Conservation (phyloP, 2,888 invertebrate genomes). For the Xylocampa areola region DNA sequence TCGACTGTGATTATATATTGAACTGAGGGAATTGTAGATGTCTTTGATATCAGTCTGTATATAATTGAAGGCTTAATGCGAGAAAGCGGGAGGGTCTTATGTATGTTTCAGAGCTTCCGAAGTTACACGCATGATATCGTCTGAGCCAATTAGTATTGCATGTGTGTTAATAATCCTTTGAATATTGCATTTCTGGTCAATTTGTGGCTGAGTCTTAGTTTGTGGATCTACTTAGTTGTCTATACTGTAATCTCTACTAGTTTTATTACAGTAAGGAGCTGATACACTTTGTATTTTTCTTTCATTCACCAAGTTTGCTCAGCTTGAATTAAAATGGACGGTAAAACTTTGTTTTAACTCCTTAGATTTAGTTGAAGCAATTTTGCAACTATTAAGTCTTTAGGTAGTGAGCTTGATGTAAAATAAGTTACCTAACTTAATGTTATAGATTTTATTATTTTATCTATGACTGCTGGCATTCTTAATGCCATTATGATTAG, state of each 20-base stretch:
- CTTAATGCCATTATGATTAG: conserved; percentile 5
- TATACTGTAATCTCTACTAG: conserved; percentile 19
- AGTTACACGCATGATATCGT: conserved; percentile 19
- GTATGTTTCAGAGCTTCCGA: conserved; percentile 18
- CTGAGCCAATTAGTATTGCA: conserved; percentile 29
- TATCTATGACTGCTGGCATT: conserved; percentile 11
- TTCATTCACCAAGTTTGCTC: conserved; percentile 28
- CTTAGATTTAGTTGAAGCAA: conserved; percentile 31
- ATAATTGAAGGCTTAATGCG: conserved; percentile 9
- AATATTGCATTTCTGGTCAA: conserved; percentile 35
- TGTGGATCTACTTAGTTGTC: background rate
- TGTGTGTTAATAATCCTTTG: conserved; percentile 25
- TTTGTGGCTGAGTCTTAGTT: conserved; percentile 10
- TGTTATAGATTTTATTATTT: conserved; percentile 2
- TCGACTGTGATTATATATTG: conserved; percentile 57
- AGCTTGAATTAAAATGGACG: conserved; percentile 40
- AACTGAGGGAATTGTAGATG: conserved; percentile 45
- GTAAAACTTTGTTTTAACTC: conserved; percentile 33
- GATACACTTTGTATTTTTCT: conserved; percentile 36
- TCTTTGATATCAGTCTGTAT: conserved; percentile 18
- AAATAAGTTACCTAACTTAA: conserved; percentile 29
- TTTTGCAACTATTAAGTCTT: conserved; percentile 24
- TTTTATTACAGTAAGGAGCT: conserved; percentile 4
- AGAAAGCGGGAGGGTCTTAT: conserved; percentile 9
- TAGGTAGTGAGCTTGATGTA: too few relatives aligned